phyloP scores from a whole-genome alignment of 1,140 invertebrate species.

The Oedothorax gibbosus region DNA sequence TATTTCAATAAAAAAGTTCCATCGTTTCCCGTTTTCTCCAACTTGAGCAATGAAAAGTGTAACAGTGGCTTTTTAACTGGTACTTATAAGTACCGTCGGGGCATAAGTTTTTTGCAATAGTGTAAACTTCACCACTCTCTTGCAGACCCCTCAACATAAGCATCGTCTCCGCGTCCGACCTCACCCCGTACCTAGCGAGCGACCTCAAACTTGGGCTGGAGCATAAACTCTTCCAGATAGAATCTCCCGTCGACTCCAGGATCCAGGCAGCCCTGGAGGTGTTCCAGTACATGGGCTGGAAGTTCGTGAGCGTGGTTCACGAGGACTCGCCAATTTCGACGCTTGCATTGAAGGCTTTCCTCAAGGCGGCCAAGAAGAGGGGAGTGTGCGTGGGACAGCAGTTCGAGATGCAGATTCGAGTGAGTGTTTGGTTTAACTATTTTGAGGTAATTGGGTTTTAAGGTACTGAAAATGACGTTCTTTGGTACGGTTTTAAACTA shows the following conservation, averaged over 20 bases:
- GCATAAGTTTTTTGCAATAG: no score
- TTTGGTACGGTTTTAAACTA: no score
- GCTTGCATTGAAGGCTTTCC: background rate
- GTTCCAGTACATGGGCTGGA: constrained; percentile 65
- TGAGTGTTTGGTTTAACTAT: background rate
- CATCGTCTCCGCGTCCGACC: constrained; percentile 19
- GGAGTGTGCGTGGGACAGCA: constrained; percentile 38
- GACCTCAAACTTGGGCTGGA: constrained; percentile 7
- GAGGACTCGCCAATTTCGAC: constrained; percentile 39
- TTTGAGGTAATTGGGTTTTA: no score
- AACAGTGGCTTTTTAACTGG: no score
- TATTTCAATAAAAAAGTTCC: no score
- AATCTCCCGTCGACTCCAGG: constrained; percentile 45
- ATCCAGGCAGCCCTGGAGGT: constrained; percentile 65
- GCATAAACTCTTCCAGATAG: constrained; percentile 54
- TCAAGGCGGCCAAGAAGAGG: constrained; percentile 25
- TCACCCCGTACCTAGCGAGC: background rate
- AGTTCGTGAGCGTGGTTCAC: constrained; percentile 63
- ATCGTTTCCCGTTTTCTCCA: no score
- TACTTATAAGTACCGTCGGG: no score
- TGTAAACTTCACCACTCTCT: no score
- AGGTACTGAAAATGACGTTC: no score
- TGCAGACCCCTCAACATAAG: constrained; percentile 43
- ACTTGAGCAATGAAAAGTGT: no score
- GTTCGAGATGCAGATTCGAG: constrained; percentile 21